A percentile compares a stretch with the other conserved stretches of the same genome.
These are phyloP conservation scores for Nomia melanderi DNA, from an alignment of 1,140 invertebrate species.

Conservation along the genomic window DNA sequence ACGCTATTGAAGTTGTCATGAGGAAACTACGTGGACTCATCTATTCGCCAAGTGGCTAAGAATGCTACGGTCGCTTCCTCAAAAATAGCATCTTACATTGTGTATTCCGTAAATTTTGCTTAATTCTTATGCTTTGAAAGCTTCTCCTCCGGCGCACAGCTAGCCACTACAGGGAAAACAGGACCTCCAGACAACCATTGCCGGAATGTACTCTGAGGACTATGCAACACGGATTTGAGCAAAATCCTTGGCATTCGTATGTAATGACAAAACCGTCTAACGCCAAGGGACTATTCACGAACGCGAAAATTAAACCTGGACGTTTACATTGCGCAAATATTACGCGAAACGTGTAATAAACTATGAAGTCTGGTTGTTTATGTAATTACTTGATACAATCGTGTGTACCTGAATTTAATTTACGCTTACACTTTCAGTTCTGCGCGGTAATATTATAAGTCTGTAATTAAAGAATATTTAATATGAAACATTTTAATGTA, in stretches of 20 bases:
- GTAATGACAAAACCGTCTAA: neutral
- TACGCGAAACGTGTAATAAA: neutral
- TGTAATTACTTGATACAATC: neutral
- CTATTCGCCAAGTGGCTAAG: too few species aligned
- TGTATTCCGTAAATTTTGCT: too few species aligned
- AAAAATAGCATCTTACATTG: too few species aligned
- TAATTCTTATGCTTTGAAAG: too few species aligned
- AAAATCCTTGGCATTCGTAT: conserved; percentile 20
- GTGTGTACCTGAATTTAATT: neutral
- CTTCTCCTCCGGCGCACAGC: too few species aligned
- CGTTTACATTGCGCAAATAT: conserved; percentile 6
- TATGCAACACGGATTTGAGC: conserved; percentile 5
- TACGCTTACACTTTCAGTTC: neutral
- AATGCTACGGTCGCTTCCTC: too few species aligned
- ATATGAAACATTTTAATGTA: too few species aligned
- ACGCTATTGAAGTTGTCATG: too few species aligned
- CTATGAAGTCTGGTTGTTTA: neutral
- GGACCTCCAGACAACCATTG: neutral
- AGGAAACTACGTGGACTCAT: too few species aligned
- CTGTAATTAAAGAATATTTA: too few species aligned
- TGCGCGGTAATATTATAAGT: too few species aligned
- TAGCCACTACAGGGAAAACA: too few species aligned
- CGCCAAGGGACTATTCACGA: neutral
- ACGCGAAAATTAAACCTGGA: conserved; percentile 26
- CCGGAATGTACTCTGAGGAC: conserved; percentile 19